Evolutionary conservation across 2,888 invertebrate genomes (phyloP).

Genomic region (Synanthedon vespiformis): DNA sequence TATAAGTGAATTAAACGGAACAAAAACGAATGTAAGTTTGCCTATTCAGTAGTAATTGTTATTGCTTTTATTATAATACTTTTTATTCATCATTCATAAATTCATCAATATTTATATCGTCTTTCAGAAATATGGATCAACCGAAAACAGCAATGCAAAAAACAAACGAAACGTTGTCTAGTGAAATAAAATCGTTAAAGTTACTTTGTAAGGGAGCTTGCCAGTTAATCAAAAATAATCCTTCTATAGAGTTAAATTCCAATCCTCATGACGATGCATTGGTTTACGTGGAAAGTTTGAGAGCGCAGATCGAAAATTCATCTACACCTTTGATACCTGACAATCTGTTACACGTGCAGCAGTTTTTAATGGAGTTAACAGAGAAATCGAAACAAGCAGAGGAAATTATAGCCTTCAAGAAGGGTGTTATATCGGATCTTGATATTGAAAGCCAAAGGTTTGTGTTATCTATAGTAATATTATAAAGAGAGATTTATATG

Average conservation of each 20-base stretch:
- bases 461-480: not conserved
- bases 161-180: conserved; percentile 16
- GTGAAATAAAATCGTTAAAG: conserved; percentile 37
- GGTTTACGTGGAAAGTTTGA: conserved; percentile 37
- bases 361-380: conserved; percentile 41
- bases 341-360: conserved; percentile 38
- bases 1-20: too few relatives aligned
- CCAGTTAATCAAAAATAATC: conserved; percentile 36
- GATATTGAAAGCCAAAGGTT: conserved; percentile 49
- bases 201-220: conserved; percentile 34
- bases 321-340: conserved; percentile 34
- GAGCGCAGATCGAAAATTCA: conserved; percentile 33
- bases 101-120: not conserved
- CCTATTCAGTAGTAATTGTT: too few relatives aligned
- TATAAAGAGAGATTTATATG: too few relatives aligned
- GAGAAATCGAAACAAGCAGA: conserved; percentile 37
- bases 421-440: conserved; percentile 38
- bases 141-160: conserved; percentile 29
- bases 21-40: too few relatives aligned
- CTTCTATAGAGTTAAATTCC: conserved; percentile 23
- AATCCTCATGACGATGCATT: conserved; percentile 27
- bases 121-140: conserved; percentile 6
- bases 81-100: too few relatives aligned
- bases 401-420: conserved; percentile 40
- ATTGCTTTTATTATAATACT: too few relatives aligned